Percentiles rank a stretch among this genome's conserved stretches.
Conservation (phyloP, 1,140 invertebrate genomes). For the Hyphantria cunea region DNA sequence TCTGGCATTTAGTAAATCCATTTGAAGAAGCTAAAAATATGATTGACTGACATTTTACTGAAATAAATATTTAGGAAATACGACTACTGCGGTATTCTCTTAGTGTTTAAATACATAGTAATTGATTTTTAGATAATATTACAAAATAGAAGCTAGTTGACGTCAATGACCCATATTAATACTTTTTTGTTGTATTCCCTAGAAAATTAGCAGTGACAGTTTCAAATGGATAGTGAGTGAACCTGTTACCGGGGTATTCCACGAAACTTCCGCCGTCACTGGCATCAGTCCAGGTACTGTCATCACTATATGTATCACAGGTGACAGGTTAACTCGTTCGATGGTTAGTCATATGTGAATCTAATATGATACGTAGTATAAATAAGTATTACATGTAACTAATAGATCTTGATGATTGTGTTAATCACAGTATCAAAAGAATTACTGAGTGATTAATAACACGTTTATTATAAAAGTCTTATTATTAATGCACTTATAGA, state of each 20-base stretch:
- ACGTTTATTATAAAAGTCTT: no score
- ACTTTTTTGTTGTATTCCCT: constrained; percentile 13
- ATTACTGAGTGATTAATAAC: not conserved
- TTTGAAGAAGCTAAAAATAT: no score
- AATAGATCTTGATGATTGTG: not conserved
- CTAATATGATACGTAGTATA: constrained; percentile 12
- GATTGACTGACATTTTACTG: not conserved
- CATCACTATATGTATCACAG: constrained; percentile 23
- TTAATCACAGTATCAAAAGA: not conserved
- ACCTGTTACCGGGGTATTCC: constrained; percentile 18
- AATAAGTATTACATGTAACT: not conserved
- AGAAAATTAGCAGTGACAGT: constrained; percentile 18
- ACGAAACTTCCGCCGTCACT: constrained; percentile 23
- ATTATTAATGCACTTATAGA: no score
- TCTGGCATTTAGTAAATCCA: no score
- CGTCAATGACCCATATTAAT: constrained; percentile 19
- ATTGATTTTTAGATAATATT: not conserved
- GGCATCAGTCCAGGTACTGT: constrained; percentile 23
- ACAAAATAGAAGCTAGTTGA: not conserved
- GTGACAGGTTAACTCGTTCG: constrained; percentile 16
- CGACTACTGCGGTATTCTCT: not conserved
- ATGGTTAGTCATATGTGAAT: constrained; percentile 21
- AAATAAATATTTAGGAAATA: not conserved
- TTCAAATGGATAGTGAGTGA: constrained; percentile 7
- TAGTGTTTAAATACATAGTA: no score